Percentiles rank a stretch among this genome's conserved stretches.
These are phyloP conservation scores for Euglossa dilemma DNA, from an alignment of 1,140 invertebrate genomes.

Conservation along the genomic window DNA sequence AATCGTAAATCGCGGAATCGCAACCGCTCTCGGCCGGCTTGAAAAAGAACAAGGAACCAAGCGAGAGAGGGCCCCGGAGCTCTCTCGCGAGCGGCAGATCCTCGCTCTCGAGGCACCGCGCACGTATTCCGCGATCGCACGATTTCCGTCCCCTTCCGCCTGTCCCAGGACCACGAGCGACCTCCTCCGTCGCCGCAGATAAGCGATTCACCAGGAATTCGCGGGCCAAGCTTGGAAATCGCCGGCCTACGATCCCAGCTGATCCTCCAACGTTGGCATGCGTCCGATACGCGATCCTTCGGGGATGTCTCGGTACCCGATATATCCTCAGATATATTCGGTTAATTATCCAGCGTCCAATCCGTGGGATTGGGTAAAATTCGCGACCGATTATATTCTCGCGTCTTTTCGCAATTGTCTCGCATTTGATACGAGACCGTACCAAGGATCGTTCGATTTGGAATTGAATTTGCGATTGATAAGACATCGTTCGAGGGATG, in stretches of 20 bases:
- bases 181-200: slow-evolving; percentile 28
- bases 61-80: slow-evolving; percentile 8
- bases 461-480: no score
- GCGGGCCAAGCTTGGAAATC: slow-evolving; percentile 19
- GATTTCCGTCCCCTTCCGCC: slow-evolving; percentile 59
- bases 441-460: no score
- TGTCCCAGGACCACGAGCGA: slow-evolving; percentile 31
- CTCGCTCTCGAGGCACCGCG: slow-evolving; percentile 7
- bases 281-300: no score
- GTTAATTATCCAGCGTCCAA: no score
- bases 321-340: no score
- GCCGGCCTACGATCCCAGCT: background rate
- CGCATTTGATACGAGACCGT: no score
- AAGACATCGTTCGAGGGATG: no score
- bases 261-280: background rate
- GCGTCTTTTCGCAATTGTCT: no score
- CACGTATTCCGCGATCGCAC: slow-evolving; percentile 53
- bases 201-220: slow-evolving; percentile 31
- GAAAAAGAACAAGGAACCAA: slow-evolving; percentile 45
- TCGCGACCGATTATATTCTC: no score
- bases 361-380: no score
- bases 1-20: slow-evolving; percentile 74
- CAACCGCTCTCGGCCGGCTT: slow-evolving; percentile 55
- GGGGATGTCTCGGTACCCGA: no score
- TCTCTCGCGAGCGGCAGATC: slow-evolving; percentile 22